Percentiles rank a stretch among this genome's conserved stretches.
These are phyloP conservation scores for Nephrotoma guestfalica DNA, from an alignment of 2,888 invertebrate genomes.

Conservation along the genomic window DNA sequence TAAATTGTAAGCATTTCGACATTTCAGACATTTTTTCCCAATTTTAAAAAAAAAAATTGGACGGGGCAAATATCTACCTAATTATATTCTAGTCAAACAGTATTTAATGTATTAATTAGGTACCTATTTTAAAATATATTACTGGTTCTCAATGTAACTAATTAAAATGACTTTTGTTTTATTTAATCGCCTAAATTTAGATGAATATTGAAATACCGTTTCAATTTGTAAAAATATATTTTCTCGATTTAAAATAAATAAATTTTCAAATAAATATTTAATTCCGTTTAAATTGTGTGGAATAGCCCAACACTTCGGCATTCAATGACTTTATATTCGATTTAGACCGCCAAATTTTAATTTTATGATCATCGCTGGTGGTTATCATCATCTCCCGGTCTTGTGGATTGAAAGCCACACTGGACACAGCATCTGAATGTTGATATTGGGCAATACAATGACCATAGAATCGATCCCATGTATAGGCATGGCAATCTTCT, in stretches of 20 bases:
- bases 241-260: not conserved
- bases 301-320: not conserved
- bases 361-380: constrained; percentile 64
- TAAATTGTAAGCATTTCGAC: not conserved
- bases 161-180: not conserved
- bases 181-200: not conserved
- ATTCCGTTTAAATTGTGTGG: not conserved
- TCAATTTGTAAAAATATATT: not conserved
- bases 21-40: not conserved
- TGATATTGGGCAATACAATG: constrained; percentile 58
- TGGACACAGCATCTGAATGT: constrained; percentile 68
- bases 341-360: constrained; percentile 36
- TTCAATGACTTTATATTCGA: not conserved
- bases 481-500: constrained; percentile 66
- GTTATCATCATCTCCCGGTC: constrained; percentile 71
- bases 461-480: constrained; percentile 78
- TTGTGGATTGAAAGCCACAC: constrained; percentile 69
- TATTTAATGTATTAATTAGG: not conserved
- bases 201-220: not conserved
- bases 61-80: not conserved
- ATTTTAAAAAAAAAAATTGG: not conserved
- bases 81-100: not conserved
- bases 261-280: not conserved
- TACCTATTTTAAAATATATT: not conserved
- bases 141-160: not conserved